Evolutionary conservation across 2,888 invertebrate species (phyloP).

Genomic region (Sminthurinus aureus): DNA sequence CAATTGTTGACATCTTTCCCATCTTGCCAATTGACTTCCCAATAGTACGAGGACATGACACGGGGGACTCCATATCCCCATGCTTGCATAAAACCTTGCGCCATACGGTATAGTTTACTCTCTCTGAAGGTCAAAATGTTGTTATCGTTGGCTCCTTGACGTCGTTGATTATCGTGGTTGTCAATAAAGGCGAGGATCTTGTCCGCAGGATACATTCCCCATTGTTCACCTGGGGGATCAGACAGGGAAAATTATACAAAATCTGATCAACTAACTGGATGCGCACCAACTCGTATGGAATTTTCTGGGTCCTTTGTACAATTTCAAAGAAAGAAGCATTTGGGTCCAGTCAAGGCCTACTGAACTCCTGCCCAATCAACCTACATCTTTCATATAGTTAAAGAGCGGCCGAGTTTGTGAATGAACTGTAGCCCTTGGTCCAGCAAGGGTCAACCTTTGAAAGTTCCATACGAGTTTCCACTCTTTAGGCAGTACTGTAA

Average conservation of each 20-base stretch:
- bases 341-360: not conserved
- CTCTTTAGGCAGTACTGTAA: not conserved
- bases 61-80: conserved; percentile 81
- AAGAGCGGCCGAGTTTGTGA: too few species aligned
- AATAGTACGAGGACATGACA: conserved; percentile 73
- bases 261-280: not conserved
- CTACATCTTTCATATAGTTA: too few species aligned
- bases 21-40: conserved; percentile 64
- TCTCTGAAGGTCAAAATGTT: conserved; percentile 58
- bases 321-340: not conserved
- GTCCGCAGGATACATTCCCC: conserved; percentile 71
- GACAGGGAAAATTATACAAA: not conserved
- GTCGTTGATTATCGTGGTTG: conserved; percentile 89
- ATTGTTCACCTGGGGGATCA: conserved; percentile 61
- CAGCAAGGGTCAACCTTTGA: too few species aligned
- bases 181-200: conserved; percentile 81
- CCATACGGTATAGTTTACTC: conserved; percentile 66
- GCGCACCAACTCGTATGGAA: not conserved
- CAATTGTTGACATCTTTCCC: conserved; percentile 46
- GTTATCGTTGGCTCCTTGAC: conserved; percentile 47
- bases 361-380: too few species aligned
- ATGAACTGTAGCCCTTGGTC: too few species aligned
- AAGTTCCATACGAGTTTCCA: too few species aligned
- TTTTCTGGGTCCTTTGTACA: not conserved
- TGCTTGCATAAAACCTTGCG: conserved; percentile 86